Evolutionary conservation across 2,113 vertebrate genomes (phyloP), one percentile per base, ranked within the genome.

Genomic region (Rhodinocichla rosea): DNA sequence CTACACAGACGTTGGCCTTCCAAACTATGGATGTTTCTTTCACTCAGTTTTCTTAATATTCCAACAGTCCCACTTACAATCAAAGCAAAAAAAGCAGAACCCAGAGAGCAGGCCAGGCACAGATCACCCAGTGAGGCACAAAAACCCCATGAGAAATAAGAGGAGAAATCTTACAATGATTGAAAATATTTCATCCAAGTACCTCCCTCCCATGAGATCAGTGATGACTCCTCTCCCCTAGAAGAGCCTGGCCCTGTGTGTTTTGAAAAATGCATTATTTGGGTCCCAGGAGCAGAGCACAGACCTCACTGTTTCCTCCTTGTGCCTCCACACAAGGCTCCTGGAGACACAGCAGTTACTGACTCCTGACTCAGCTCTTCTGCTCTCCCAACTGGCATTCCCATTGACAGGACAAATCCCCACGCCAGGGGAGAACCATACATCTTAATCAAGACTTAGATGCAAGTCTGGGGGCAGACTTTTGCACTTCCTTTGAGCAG

Each of bases 401-500:
- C 49, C 70, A 59, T 73, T 95, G 84, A 69, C 55, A 39, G 90
- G 65, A n/a, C 89, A 92, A 85, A 90, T 60, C 84, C 76, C 87
- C 8, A 2, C 79, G 22, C 68, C 60, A 20, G 60, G 78, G 57
- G 57, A 91, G 53, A 82, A 15, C 69, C 87, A 79, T 78, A 87
- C 65, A 68, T 96, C 95, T 96, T 75, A 81, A 95, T 95, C 91
- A 94, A 60, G 78, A 76, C 70, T 56, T 30, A 9, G 49, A 78
- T 50, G 81, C 40, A 32, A 79, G 78, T 57, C 83, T 40, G 67
- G 73, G 87, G 81, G 89, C 87, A 95, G 91, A 95, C 91, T 97
- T 85, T 39, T 78, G 93, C 92, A 64, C 89, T 89, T 71, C 89
- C 91, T 96, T 93, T 91, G 67, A 94, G 52, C 37, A 82, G 84